Percentiles rank a stretch among this genome's conserved stretches.
Conservation (phyloP, 2,888 invertebrate genomes). For the Eilema depressum region DNA sequence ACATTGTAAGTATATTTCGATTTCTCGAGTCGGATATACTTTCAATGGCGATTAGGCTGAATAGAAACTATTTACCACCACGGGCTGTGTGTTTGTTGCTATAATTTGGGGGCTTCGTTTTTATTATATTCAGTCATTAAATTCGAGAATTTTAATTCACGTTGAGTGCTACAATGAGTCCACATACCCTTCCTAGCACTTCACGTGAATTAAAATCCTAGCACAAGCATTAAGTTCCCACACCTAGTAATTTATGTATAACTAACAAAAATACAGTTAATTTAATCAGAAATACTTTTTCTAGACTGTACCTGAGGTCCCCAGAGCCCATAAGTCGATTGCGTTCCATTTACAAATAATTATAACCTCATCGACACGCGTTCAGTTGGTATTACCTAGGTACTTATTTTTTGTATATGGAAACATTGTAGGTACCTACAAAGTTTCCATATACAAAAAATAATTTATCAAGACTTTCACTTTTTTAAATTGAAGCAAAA, state of each 20-base stretch:
- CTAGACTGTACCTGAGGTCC: not conserved
- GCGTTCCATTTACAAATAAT: not conserved
- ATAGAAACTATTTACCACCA: no score
- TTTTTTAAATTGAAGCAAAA: not conserved
- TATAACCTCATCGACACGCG: not conserved
- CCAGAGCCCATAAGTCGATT: not conserved
- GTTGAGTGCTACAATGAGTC: not conserved
- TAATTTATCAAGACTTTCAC: not conserved
- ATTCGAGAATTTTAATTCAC: not conserved
- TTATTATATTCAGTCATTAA: not conserved
- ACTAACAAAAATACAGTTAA: no score
- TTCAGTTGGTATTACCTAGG: no score
- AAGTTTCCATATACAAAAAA: not conserved
- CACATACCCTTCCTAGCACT: not conserved
- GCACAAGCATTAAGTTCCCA: not conserved
- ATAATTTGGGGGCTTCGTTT: not conserved
- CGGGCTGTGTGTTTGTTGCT: not conserved
- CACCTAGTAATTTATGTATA: no score
- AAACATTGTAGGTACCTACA: no score
- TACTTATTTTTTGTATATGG: no score
- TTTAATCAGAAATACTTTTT: not conserved
- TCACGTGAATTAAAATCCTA: not conserved
- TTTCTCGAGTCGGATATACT: no score
- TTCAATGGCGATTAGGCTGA: not conserved
- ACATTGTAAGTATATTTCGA: no score